Evolutionary conservation across 2,113 vertebrate genomes (phyloP), one percentile per base, ranked within the genome.

Genomic region (Prunella himalayana): DNA sequence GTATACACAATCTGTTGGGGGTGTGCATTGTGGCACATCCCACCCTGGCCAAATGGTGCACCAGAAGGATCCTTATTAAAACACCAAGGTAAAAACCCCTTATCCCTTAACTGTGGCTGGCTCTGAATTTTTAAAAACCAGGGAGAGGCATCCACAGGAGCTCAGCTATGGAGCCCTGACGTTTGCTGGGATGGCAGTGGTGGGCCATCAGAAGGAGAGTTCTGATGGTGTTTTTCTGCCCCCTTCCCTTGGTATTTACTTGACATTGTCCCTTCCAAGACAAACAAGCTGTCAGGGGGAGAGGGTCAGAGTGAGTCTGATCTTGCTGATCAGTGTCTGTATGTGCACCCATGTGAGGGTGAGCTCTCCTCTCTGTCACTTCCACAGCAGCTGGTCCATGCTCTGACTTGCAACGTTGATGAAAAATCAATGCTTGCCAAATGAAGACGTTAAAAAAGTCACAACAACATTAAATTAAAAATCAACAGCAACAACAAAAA

Each of bases 341-440:
- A 17, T 68, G n/a, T 76, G n/a, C 1, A 2, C 65, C 65, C 35
- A 20, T 49, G 23, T 12, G 47, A 73, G 71, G 77, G 24, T 81
- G 59, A 76, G n/a, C 45, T 76, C 37, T 73, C 16, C 41, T 59
- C 41, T 39, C 20, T 68, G 35, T 49, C 63, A 11, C 33, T 94
- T 82, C n/a, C 51, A 19, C 41, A 91, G 81, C 82, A 72, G 71
- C 64, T 66, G 49, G 25, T 59, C 95, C 33, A 8, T 41, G 61
- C 53, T 82, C 35, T 83, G 71, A 79, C 47, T 94, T 94, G 65
- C 31, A 95, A 10, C 71, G 53, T 37, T 92, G 86, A 90, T 56
- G 69, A 84, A 90, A 95, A 92, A 88, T 69, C 93, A 81, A 28
- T 87, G 37, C n/a, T 92, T 94, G 39, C 50, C 79, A 82, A 89